Base-by-base conservation (phyloP, 2,888 invertebrate genomes). In the Calliphora vomitoria region DNA sequence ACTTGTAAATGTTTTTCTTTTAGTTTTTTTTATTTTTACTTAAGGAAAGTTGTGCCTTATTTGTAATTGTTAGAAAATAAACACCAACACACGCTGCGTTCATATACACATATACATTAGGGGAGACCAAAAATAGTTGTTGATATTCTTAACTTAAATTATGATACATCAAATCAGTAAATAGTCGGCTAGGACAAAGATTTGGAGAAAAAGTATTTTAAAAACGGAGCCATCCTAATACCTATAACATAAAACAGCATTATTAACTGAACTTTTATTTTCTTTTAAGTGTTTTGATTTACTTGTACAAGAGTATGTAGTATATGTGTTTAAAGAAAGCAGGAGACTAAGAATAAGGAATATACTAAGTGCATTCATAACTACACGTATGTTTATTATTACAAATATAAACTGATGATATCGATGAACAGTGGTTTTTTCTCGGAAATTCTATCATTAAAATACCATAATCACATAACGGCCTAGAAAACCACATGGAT, bases 211-310 rank as follows among this genome's bases (percentile, higher is more conserved):
- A 1, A 25, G 2, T 25, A 25, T 25, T 6, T 6, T 35, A 35
- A 35, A 35, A 35, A 6, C 35, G 35, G 6, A 5, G 35, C 4
- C 35, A 6, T 5, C 35, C 35, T 35, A 35, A 35, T 35, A 35
- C 6, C 35, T 25, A 25, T 25, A 25, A 25, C 35, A 4, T 35
- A 4, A 5, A 35, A 35, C 35, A 35, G 35, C 20, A 71, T 10
- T 76, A 60, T 58, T 47, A 75, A 68, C 35, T 50, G 68, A 68
- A 82, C 82, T 75, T 82, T 82, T 68, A 68, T 75, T 82, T 68
- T 11, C 44, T 55, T 53, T 62, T 8, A 81, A 81, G 80, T 81
- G 71, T 55, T 81, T 60, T 10, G 15, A 53, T 53, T 41, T 74
- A 11, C 25, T 25, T 25, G 4, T 58, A 5, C 1, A 1, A 74